phyloP scores from a whole-genome alignment of 2,797 vertebrate genomes.

The Microctenopoma steveboyesi region DNA sequence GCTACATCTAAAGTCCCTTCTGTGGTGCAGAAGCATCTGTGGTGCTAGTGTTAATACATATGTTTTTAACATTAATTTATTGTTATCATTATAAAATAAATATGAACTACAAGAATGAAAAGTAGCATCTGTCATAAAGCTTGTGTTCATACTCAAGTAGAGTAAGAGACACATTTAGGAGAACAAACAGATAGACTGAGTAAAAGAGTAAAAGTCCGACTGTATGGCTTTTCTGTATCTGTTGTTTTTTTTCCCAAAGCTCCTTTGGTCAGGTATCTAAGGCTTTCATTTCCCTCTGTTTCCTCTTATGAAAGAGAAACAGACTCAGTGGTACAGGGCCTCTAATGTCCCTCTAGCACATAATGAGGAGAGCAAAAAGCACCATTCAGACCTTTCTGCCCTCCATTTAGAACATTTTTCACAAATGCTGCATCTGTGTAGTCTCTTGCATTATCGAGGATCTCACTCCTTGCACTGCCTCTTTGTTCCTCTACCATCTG shows the following conservation, averaged over 20 bases:
- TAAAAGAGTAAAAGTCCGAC: background rate
- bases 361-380: slow-evolving; percentile 18
- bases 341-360: background rate
- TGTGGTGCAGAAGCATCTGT: too few species aligned
- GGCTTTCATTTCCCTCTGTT: background rate
- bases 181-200: too few species aligned
- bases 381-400: slow-evolving; percentile 22
- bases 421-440: background rate
- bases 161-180: too few species aligned
- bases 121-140: background rate
- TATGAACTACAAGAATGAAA: background rate
- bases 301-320: slow-evolving; percentile 1
- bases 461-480: slow-evolving; percentile 9
- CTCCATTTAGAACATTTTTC: slow-evolving; percentile 10
- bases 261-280: background rate
- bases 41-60: background rate
- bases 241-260: background rate
- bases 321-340: background rate
- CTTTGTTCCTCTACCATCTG: slow-evolving; percentile 28
- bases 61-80: too few species aligned
- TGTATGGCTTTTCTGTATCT: background rate
- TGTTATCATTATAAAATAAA: background rate
- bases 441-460: slow-evolving; percentile 18
- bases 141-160: background rate
- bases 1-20: background rate